Percentiles rank a stretch among this genome's conserved stretches.
These are phyloP conservation scores for Falco columbarius DNA, from an alignment of 2,797 vertebrate genomes.

Conservation along the genomic window DNA sequence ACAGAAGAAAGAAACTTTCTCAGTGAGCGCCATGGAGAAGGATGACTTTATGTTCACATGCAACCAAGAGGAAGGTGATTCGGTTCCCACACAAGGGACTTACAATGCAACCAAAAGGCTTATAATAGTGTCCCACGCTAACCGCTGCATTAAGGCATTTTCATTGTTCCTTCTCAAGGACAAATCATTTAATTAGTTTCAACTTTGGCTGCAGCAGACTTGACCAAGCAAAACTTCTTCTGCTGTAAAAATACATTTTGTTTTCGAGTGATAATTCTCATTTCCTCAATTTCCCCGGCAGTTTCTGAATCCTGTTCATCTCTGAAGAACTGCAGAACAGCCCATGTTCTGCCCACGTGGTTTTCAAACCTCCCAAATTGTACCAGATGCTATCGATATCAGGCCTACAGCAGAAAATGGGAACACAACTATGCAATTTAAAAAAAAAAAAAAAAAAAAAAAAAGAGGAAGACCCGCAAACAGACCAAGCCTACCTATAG, in stretches of 20 bases:
- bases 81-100: not conserved
- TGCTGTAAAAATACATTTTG: not conserved
- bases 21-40: not conserved
- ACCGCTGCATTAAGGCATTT: not conserved
- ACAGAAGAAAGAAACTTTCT: not conserved
- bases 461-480: not conserved
- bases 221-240: not conserved
- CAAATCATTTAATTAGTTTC: not conserved
- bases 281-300: not conserved
- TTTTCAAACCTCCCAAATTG: not conserved
- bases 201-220: not conserved
- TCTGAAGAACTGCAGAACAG: not conserved
- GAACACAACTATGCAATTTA: not conserved
- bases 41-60: not conserved
- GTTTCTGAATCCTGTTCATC: not conserved
- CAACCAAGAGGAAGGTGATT: not conserved
- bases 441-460: no score
- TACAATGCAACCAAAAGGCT: not conserved
- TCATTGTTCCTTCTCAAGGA: not conserved
- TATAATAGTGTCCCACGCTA: not conserved
- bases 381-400: not conserved
- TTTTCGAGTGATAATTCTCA: not conserved
- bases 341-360: fast-evolving
- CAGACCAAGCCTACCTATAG: not conserved
- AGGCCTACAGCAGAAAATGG: not conserved